These are phyloP conservation scores for Dysidea cf. avara DNA, from an alignment of 37 sponge, comb jelly and placozoan genomes.

Conservation along the genomic window DNA sequence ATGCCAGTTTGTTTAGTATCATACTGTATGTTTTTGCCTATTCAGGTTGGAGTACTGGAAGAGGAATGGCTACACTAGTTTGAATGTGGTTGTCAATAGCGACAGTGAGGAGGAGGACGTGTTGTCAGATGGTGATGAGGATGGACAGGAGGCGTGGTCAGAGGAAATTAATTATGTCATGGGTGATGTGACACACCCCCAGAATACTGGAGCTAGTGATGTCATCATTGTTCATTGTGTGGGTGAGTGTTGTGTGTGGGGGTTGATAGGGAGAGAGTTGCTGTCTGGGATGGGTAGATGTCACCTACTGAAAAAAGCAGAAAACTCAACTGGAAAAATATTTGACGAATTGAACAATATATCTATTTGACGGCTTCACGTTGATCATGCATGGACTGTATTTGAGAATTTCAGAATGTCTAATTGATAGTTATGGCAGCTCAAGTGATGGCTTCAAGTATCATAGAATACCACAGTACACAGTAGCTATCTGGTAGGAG, in stretches of 20 bases:
- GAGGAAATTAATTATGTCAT: conserved; percentile 49
- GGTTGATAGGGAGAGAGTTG: no score
- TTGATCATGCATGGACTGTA: no score
- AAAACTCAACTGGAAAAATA: no score
- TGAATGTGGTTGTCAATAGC: conserved; percentile 45
- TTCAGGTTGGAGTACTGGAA: conserved; percentile 60
- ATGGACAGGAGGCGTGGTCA: conserved; percentile 18
- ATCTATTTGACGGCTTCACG: no score
- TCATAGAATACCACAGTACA: not conserved
- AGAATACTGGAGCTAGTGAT: conserved; percentile 45
- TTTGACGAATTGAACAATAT: no score
- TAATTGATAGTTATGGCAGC: no score
- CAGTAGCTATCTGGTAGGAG: no score
- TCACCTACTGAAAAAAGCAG: no score
- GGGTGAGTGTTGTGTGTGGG: conserved; percentile 26
- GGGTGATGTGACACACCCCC: conserved; percentile 85
- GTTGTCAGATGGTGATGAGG: conserved; percentile 29
- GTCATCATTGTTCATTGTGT: conserved; percentile 82
- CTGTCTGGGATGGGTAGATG: no score
- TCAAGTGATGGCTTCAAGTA: no score
- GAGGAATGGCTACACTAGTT: conserved; percentile 49
- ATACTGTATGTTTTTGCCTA: not conserved
- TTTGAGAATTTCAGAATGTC: no score
- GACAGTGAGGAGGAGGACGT: conserved; percentile 26
- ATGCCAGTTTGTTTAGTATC: not conserved